Evolutionary conservation across 37 sponge, comb jelly and placozoan species (phyloP), one percentile per base, ranked within the genome.

Genomic region (Ephydatia muelleri): DNA sequence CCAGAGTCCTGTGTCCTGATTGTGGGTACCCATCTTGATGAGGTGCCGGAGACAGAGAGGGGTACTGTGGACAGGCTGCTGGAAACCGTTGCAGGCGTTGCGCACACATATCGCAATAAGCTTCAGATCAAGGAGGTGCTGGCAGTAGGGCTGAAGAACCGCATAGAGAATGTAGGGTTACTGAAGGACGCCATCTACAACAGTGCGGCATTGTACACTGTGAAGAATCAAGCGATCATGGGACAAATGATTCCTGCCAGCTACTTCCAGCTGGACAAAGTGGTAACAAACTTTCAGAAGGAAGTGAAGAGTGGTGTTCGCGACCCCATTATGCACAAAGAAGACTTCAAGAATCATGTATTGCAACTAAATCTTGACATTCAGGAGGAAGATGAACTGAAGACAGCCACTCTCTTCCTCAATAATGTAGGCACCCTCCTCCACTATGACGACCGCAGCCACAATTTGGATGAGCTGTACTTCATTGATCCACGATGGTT

Each of bases 111-210:
- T 72, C 2, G 25, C 11, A 65, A 33, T 25, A 86, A 90, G 70
- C 91, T 95, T 19, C 80, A 95, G 27, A 82, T 93, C 37, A 68
- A 67, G 40, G 85, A 90, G 28, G 85, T 89, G 74, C 82, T 86
- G 34, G 75, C 82, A 38, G 92, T 89, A 26, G 88, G 95, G 19
- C 76, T 92, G 37, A 77, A 83, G 57, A 86, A 82, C 30, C 67
- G 83, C 11, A 82, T 84, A 23, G 91, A 94, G 33, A 88, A 89
- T 57, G 77, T 97, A 13, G 88, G 84, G 23, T 40, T 85, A 14
- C 89, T 97, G 68, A 92, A 92, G 71, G 88, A 90, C 47, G 87
- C 85, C 23, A 97, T 97, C 83, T 94, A 97, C 75, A 90, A 94
- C 48, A 84, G 80, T 39, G 97, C 97, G 0, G 83, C 88, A 29